Conservation (phyloP, 64 coral and sea anemone genomes). For the Porites australiensis region DNA sequence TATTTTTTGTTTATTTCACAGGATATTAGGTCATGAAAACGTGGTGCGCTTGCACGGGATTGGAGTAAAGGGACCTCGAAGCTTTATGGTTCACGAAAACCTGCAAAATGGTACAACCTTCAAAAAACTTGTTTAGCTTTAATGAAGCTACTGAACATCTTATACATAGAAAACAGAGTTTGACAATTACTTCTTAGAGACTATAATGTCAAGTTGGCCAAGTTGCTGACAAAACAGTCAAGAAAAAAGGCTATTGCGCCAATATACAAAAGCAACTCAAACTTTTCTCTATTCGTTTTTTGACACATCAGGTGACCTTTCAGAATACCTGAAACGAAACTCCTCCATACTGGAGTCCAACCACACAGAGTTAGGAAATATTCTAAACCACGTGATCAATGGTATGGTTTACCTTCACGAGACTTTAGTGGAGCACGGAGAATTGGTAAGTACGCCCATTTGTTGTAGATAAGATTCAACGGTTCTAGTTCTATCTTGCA, state of each 20-base stretch:
- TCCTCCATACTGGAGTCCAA: constrained; percentile 50
- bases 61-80: constrained; percentile 67
- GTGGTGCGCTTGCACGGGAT: constrained; percentile 70
- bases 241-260: too few relatives aligned
- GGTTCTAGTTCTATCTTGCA: too few relatives aligned
- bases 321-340: constrained; percentile 68
- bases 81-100: constrained; percentile 74
- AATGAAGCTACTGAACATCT: too few relatives aligned
- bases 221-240: too few relatives aligned
- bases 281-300: background rate
- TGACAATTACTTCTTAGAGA: too few relatives aligned
- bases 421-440: constrained; percentile 58
- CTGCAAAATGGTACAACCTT: constrained; percentile 62
- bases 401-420: constrained; percentile 87
- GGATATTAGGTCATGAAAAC: constrained; percentile 85
- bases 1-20: background rate
- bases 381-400: constrained; percentile 68
- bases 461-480: too few relatives aligned
- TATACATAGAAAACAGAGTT: too few relatives aligned
- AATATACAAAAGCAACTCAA: too few relatives aligned
- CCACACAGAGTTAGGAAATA: constrained; percentile 69
- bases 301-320: constrained; percentile 46
- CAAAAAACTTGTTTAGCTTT: background rate
- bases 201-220: too few relatives aligned
- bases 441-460: constrained; percentile 49